A percentile compares a stretch with the other conserved stretches of the same genome.
Conservation (phyloP, 2,888 invertebrate genomes). For the Drosophila percnosoma region DNA sequence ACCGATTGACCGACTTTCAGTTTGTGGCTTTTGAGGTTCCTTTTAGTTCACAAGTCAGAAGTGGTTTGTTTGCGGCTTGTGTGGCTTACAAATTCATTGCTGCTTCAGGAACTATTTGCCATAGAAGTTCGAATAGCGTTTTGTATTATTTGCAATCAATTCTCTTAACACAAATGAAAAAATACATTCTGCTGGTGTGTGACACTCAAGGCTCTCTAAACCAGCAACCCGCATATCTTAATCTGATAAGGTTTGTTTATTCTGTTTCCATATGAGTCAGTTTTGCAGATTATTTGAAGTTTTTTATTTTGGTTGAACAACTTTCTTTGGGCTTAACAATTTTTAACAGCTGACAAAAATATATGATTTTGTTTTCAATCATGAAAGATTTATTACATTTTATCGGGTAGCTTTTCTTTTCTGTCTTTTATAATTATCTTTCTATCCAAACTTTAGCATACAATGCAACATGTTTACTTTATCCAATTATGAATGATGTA, state of each 20-base stretch:
- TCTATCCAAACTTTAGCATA: background rate
- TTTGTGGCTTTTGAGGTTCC: constrained; percentile 26
- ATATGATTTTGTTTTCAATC: background rate
- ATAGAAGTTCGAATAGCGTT: background rate
- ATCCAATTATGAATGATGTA: background rate
- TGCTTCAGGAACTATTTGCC: background rate
- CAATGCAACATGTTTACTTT: background rate
- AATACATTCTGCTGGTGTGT: background rate
- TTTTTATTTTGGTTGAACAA: background rate
- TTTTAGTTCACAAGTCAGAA: constrained; percentile 5
- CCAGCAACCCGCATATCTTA: background rate
- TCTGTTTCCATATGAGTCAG: background rate
- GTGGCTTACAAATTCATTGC: constrained; percentile 10
- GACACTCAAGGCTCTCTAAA: background rate
- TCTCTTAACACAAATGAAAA: background rate
- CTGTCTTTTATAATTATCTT: background rate
- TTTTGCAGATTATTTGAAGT: background rate
- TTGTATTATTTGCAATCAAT: background rate
- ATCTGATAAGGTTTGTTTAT: background rate
- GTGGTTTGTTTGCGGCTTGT: constrained; percentile 16
- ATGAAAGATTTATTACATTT: background rate
- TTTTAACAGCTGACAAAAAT: background rate
- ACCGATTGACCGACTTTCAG: constrained; percentile 46
- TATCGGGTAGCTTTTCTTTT: background rate
- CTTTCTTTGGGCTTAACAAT: background rate